Evolutionary conservation across 2,113 vertebrate species (phyloP), one percentile per base, ranked within the genome.

Genomic region (Penelope pileata): DNA sequence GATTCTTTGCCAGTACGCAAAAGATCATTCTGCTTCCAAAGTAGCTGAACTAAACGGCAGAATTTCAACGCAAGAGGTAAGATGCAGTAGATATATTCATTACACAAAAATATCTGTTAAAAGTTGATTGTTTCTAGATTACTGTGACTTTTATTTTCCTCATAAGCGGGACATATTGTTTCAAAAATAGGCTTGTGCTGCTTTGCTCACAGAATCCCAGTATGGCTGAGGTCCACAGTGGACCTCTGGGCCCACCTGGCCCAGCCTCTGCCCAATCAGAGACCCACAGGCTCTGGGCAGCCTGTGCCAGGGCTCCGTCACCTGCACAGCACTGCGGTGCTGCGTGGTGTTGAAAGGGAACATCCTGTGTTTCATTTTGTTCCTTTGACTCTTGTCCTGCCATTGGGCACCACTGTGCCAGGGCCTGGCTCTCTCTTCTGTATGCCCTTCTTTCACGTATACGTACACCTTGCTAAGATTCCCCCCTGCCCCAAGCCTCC

Each of bases 41-140:
- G 97, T 98, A 53, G 98, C 99, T 47, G 98, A 99, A 77, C 97
- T 99, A 56, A 97, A 97, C 94, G 98, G 97, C 91, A 97, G 98
- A 97, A 87, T 99, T 83, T 97, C 97, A 93, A 83, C 98, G 63
- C 99, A 99, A 90, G 98, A 99, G 98, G 99, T 99, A 97, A n/a
- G 36, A 59, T 29, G 40, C 17, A 62, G 21, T 21, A 72, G 10
- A n/a, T 66, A 6, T 1, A 32, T 48, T 63, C 3, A 12, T 63
- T 38, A 54, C 4, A 2, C 40, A 6, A 4, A 59, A 5, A 9
- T 66, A 9, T 3, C 38, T 60, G 32, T 45, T 59, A 12, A 42
- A 38, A 69, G 42, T 48, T 72, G 9, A 7, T 58, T 69, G 5
- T 64, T 83, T 50, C 45, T 50, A 4, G 43, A n/a, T 70, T 54